Evolutionary conservation across 2,797 vertebrate genomes (phyloP).

Genomic region (Perodicticus potto): DNA sequence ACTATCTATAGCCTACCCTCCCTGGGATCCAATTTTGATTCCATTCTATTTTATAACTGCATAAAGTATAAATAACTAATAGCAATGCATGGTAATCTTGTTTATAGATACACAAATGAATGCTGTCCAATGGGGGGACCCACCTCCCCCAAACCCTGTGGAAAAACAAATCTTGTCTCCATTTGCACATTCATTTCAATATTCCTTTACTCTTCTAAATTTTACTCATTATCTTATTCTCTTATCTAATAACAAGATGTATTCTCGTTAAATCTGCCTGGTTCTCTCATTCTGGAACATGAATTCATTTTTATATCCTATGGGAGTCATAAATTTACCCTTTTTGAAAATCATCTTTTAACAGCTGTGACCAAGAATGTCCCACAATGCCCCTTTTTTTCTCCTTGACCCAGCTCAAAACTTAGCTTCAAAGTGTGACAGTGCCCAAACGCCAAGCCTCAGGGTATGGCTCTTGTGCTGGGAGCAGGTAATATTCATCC

Average conservation of each 20-base stretch:
- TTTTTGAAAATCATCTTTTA: background rate
- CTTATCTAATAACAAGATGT: background rate
- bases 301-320: background rate
- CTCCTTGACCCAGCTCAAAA: background rate
- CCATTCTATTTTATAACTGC: background rate
- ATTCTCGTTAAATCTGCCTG: background rate
- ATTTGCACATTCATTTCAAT: background rate
- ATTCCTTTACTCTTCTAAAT: background rate
- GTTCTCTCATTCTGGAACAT: background rate
- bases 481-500: background rate
- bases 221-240: constrained; percentile 15
- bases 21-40: background rate
- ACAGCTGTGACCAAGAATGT: background rate
- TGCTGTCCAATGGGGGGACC: background rate
- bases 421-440: background rate
- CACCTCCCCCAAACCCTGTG: background rate
- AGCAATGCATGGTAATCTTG: background rate
- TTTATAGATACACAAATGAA: background rate
- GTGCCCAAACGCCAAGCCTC: background rate
- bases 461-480: background rate
- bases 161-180: background rate
- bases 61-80: background rate
- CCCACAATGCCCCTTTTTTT: background rate
- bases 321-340: background rate
- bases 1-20: background rate